Conservation (phyloP, 2,888 invertebrate genomes). For the Cybosia mesomella region DNA sequence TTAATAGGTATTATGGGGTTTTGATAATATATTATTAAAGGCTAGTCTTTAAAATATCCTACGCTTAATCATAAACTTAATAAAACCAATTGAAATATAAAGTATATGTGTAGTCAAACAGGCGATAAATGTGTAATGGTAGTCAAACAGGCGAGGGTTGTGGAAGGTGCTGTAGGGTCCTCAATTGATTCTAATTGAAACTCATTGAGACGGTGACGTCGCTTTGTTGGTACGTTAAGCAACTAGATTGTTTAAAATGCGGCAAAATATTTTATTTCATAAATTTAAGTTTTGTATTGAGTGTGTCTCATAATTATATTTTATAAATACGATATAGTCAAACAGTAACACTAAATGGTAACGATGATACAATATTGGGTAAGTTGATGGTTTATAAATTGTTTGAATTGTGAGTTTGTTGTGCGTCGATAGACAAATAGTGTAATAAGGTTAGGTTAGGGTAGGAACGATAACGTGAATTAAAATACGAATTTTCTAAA, state of each 20-base stretch:
- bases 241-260: slow-evolving; percentile 40
- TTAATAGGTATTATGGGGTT: background rate
- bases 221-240: slow-evolving; percentile 50
- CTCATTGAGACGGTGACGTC: slow-evolving; percentile 71
- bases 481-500: too few relatives aligned
- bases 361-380: too few relatives aligned
- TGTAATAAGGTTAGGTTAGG: too few relatives aligned
- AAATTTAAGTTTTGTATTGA: slow-evolving; percentile 2
- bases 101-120: slow-evolving; percentile 21
- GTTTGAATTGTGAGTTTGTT: too few relatives aligned
- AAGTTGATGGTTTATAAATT: too few relatives aligned
- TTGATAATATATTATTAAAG: background rate
- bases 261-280: slow-evolving; percentile 21
- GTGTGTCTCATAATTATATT: background rate
- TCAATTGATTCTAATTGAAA: slow-evolving; percentile 82
- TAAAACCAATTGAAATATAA: slow-evolving; percentile 21
- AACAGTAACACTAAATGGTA: too few relatives aligned
- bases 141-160: slow-evolving; percentile 72
- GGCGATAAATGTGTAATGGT: slow-evolving; percentile 43
- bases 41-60: background rate
- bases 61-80: slow-evolving; percentile 16
- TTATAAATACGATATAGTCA: too few relatives aligned
- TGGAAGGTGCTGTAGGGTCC: slow-evolving; percentile 77
- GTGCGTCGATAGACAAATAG: too few relatives aligned
- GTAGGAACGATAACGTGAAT: too few relatives aligned